Base-by-base conservation (phyloP, 1,140 invertebrate genomes). In the Drosophila athabasca region DNA sequence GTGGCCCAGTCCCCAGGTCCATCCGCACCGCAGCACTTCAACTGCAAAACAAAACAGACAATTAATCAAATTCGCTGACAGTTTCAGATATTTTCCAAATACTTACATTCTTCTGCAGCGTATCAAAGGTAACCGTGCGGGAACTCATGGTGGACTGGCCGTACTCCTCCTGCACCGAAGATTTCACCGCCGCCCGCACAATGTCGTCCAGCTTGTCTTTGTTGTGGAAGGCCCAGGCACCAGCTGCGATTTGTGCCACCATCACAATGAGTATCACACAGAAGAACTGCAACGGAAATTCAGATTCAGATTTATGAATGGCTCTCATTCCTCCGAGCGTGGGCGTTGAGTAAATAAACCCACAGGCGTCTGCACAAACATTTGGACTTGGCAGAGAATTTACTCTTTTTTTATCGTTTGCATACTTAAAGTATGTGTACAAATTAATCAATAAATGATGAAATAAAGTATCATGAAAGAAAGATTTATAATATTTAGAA, bases 161-260 rank as follows among this genome's bases (percentile, higher is more conserved):
- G 78, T 96, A 96, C 77, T 95, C 94, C 26, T 94, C 93, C 92
- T 95, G 91, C 31, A 96, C 94, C 22, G 95, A 95, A 52, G 93
- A 92, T 77, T 94, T 93, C 13, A 96, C 94, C 53, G 93, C 93
- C 19, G 93, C 91, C 62, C 93, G 92, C 44, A 96, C 93, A 58
- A 95, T 92, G 45, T 94, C 92, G 88, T 95, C 93, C 39, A 96
- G 92, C 73, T 94, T 93, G 59, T 95, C 93, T 68, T 92, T 92
- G 80, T 96, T 95, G 55, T 94, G 93, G 89, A 95, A 96, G 19
- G 94, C 94, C 95, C 96, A 96, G 61, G 94, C 93, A 43, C 94
- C 95, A 52, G 95, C 95, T 2, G 95, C 95, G 41, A 96, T 93
- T 93, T 96, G 95, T 17, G 95, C 95, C n/a, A 96, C 95, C 79